These are phyloP conservation scores for Drosophila basisetae DNA, from an alignment of 2,888 invertebrate species.

Conservation along the genomic window DNA sequence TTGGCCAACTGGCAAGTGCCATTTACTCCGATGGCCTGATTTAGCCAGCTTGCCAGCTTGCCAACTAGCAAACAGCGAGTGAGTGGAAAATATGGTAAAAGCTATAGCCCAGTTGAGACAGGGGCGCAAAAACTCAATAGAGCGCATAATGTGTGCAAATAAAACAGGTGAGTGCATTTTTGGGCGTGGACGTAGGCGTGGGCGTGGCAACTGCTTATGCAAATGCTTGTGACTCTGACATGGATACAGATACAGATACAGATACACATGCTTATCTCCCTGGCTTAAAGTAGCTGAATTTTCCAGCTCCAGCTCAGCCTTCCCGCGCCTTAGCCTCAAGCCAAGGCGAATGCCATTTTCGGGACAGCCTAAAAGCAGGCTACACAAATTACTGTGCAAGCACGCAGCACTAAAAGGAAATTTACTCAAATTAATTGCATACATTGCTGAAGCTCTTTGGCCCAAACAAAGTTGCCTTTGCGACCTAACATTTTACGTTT, in stretches of 20 bases:
- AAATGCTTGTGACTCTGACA: constrained; percentile 33
- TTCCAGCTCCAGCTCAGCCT: constrained; percentile 20
- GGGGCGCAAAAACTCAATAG: constrained; percentile 63
- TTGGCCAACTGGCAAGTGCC: constrained; percentile 36
- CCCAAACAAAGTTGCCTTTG: constrained; percentile 10
- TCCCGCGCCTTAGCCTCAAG: background rate
- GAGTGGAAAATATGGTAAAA: constrained; percentile 4
- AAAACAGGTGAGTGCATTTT: constrained; percentile 72
- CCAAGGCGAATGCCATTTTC: constrained; percentile 41
- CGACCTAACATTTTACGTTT: constrained; percentile 9
- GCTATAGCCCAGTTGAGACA: constrained; percentile 10
- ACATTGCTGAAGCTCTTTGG: constrained; percentile 13
- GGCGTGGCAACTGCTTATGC: constrained; percentile 47
- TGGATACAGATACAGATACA: constrained; percentile 12
- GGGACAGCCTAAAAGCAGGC: constrained; percentile 47
- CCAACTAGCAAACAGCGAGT: background rate
- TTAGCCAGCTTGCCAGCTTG: constrained; percentile 6
- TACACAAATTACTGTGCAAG: constrained; percentile 32
- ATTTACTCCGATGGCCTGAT: constrained; percentile 20
- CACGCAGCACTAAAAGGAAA: constrained; percentile 36
- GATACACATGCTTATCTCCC: background rate
- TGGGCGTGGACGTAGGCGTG: constrained; percentile 6
- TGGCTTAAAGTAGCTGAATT: constrained; percentile 16
- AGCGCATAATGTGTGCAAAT: constrained; percentile 76
- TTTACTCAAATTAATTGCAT: constrained; percentile 70